Evolutionary conservation across 1,140 invertebrate genomes (phyloP).

Genomic region (Lethocerus indicus): DNA sequence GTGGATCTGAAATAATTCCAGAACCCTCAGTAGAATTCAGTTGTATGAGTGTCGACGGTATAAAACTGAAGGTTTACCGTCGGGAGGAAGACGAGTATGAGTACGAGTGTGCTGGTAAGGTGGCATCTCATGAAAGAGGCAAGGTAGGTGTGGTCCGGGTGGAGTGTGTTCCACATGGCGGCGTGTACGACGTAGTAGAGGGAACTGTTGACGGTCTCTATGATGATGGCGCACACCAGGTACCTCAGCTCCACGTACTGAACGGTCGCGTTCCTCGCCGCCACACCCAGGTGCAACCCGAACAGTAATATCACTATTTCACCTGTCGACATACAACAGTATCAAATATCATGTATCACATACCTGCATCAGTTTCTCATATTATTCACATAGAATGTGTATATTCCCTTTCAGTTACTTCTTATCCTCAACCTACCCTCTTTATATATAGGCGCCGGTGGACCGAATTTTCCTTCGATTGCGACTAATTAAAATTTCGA

Average conservation of each 20-base stretch:
- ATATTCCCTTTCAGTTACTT: too few species aligned
- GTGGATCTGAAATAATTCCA: too few species aligned
- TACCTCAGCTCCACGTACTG: constrained; percentile 61
- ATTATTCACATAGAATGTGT: too few species aligned
- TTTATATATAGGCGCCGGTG: too few species aligned
- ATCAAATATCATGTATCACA: too few species aligned
- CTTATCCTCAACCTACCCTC: too few species aligned
- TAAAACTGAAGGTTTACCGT: constrained; percentile 32
- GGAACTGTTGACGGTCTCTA: constrained; percentile 55
- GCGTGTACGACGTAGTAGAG: constrained; percentile 47
- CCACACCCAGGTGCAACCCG: constrained; percentile 66
- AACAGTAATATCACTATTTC: constrained; percentile 67
- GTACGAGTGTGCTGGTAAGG: constrained; percentile 53
- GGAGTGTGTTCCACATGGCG: constrained; percentile 37
- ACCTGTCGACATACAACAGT: too few species aligned
- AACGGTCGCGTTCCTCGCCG: constrained; percentile 63
- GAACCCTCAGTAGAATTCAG: too few species aligned
- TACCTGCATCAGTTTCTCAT: too few species aligned
- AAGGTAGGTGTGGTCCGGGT: constrained; percentile 48
- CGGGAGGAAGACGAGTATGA: constrained; percentile 59
- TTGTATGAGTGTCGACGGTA: too few species aligned
- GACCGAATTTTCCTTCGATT: too few species aligned
- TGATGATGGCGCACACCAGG: constrained; percentile 52
- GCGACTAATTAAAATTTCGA: too few species aligned
- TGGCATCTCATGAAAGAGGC: constrained; percentile 55